Evolutionary conservation across 2,888 invertebrate species (phyloP).

Genomic region (Cheilosia soror): DNA sequence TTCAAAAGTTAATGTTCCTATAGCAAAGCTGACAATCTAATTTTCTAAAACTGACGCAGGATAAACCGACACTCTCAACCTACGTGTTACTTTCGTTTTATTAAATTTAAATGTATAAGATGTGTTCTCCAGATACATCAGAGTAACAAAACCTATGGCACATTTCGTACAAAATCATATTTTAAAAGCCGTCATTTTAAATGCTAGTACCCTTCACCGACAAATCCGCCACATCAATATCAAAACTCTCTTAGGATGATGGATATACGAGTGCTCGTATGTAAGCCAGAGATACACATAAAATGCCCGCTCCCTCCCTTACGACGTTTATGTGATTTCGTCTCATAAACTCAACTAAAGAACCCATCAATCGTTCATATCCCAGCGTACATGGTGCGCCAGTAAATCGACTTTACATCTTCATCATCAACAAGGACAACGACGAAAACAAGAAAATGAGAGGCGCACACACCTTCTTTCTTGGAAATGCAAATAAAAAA

Average conservation of each 20-base stretch:
- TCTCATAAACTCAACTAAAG: slow-evolving; percentile 36
- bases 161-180: no score
- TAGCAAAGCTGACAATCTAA: no score
- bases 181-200: no score
- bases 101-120: no score
- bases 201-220: no score
- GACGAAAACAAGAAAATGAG: background rate
- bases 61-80: no score
- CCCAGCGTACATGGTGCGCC: background rate
- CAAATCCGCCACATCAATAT: slow-evolving; percentile 2
- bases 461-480: background rate
- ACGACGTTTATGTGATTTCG: slow-evolving; percentile 11
- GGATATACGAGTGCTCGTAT: background rate
- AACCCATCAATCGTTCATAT: slow-evolving; percentile 40
- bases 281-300: slow-evolving; percentile 4
- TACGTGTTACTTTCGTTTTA: no score
- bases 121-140: no score
- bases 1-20: no score
- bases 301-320: slow-evolving; percentile 3
- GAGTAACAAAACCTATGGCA: no score
- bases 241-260: background rate
- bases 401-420: slow-evolving; percentile 8
- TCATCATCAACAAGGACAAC: slow-evolving; percentile 4
- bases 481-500: slow-evolving; percentile 16
- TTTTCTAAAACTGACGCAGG: no score